Evolutionary conservation across 2,888 invertebrate genomes (phyloP), one percentile per base, ranked within the genome.

Genomic region (Mesorhabditis sp.): DNA sequence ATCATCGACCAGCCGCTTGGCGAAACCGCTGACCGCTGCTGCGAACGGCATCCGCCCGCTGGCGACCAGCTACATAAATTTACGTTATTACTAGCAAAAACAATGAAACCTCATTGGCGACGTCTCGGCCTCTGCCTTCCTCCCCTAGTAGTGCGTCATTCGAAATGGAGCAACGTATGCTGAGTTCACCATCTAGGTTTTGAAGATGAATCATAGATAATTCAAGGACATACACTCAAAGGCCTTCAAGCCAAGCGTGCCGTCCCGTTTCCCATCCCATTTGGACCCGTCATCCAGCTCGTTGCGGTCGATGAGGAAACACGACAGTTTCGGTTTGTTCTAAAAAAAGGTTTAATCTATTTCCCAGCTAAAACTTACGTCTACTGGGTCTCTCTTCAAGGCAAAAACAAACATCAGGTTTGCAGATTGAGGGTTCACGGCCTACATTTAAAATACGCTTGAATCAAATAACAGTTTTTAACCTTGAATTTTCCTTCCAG

Each of bases 281-380:
- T 72, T 76, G 70, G 76, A 74, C 0, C 74, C 75, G 5, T 73
- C 73, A 7, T 66, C 69, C 42, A 76, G 5, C 13, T 75, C 72
- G 4, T 77, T 13, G 42, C 74, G 74, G 67, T 81, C 80, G 43
- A 81, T 58, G 5, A 81, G n/a, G 71, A 70, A 80, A 43, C 77
- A 76, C 4, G 74, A 73, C 28, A 71, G 62, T 4, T 68, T 67
- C 13, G 69, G 71, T 6, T 70, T 43, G n/a, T 74, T 73, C 80
- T 80, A 63, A 44, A 76, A 72, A 45, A 13, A 64, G 67, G n/a
- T 15, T 42, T 43, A 4, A 62, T 7, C 45, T 28, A 67, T 41
- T 43, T 28, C 4, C 4, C 4, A 4, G 4, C n/a, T 45, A n/a
- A 50, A 50, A 13, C 10, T 50, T n/a, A 50, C 58, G 10, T 50